phyloP scores from a whole-genome alignment of 2,113 vertebrate genomes.

The Terrapene triunguis region DNA sequence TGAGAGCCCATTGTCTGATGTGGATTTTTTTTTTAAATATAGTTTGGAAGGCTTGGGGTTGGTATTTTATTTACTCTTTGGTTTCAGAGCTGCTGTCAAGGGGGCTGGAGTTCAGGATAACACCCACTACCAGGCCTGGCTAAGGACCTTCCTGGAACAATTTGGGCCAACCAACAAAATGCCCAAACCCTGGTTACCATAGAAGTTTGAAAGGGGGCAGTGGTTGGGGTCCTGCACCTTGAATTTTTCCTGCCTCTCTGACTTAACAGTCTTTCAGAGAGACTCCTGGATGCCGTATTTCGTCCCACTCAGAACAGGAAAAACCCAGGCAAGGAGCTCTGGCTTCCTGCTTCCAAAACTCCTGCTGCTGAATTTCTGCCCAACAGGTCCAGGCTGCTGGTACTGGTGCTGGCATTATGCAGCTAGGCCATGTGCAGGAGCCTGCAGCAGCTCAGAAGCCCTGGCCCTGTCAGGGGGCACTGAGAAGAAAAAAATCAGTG shows the following conservation, averaged over 20 bases:
- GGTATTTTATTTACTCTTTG: too few species aligned
- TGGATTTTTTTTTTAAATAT: too few species aligned
- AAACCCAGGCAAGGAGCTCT: too few species aligned
- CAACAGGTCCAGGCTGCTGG: too few species aligned
- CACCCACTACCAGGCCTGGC: neutral
- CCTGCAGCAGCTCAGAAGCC: too few species aligned
- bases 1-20: neutral
- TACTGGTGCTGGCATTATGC: too few species aligned
- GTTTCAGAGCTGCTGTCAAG: neutral
- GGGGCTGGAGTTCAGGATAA: fast-evolving
- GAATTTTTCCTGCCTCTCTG: fast-evolving
- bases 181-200: neutral
- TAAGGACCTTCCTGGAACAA: neutral
- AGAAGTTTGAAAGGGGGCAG: too few species aligned
- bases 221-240: fast-evolving
- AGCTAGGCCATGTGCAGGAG: too few species aligned
- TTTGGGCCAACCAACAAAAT: neutral
- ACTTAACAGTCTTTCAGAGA: neutral
- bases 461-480: too few species aligned
- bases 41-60: too few species aligned
- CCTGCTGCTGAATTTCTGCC: neutral
- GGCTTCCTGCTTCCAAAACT: conserved; percentile 32
- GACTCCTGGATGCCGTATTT: too few species aligned
- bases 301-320: neutral
- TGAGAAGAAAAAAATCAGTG: too few species aligned